Percentiles rank a stretch among this genome's conserved stretches.
Evolutionary conservation across 2,888 invertebrate genomes (phyloP).

Genomic region (Tetranychus truncatus): DNA sequence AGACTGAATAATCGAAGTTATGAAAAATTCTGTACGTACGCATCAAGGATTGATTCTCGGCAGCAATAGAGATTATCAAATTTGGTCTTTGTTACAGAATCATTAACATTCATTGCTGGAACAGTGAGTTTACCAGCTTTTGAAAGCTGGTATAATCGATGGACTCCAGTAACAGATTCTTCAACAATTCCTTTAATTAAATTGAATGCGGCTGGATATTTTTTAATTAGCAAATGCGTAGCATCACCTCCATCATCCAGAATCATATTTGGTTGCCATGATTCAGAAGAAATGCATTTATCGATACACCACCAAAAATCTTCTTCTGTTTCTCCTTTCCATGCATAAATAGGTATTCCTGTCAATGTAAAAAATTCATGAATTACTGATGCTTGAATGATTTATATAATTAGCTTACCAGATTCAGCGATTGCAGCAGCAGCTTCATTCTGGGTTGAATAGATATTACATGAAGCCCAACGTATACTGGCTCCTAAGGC

Average conservation of each 20-base stretch:
- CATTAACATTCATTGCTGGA: slow-evolving; percentile 96
- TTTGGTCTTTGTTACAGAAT: slow-evolving; percentile 91
- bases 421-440: slow-evolving; percentile 85
- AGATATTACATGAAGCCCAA: slow-evolving; percentile 95
- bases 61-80: slow-evolving; percentile 93
- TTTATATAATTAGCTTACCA: slow-evolving; percentile 27
- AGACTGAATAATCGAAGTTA: background rate
- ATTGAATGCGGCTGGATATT: slow-evolving; percentile 79
- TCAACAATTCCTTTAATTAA: slow-evolving; percentile 87
- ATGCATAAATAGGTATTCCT: slow-evolving; percentile 70
- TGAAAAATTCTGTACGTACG: slow-evolving; percentile 37
- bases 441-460: slow-evolving; percentile 93
- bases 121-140: slow-evolving; percentile 82
- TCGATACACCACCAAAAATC: slow-evolving; percentile 99
- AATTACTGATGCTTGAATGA: background rate
- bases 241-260: slow-evolving; percentile 93
- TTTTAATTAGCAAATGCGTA: slow-evolving; percentile 85
- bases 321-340: slow-evolving; percentile 92
- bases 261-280: slow-evolving; percentile 96
- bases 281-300: slow-evolving; percentile 70
- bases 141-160: slow-evolving; percentile 80
- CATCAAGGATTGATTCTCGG: slow-evolving; percentile 68
- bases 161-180: slow-evolving; percentile 94
- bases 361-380: slow-evolving; percentile 15
- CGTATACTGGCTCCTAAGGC: slow-evolving; percentile 44